Evolutionary conservation across 2,113 vertebrate genomes (phyloP).

Genomic region (Collichthys lucidus): DNA sequence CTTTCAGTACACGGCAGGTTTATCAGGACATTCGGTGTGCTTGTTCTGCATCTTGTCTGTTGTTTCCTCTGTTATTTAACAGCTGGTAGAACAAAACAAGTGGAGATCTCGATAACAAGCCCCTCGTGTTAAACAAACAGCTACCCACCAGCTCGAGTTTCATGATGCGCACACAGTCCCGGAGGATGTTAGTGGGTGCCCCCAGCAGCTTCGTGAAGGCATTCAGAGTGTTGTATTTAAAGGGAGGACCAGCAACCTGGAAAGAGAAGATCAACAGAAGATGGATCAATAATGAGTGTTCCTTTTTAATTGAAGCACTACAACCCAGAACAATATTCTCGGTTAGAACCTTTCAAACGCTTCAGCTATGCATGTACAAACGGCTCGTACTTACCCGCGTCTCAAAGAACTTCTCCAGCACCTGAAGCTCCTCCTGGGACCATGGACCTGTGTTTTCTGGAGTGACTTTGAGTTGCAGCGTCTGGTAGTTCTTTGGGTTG

Average conservation of each 20-base stretch:
- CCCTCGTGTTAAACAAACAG: background rate
- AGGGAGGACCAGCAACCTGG: slow-evolving; percentile 97
- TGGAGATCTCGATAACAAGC: background rate
- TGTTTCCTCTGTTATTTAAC: background rate
- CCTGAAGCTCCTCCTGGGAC: slow-evolving; percentile 97
- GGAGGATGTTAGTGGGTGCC: slow-evolving; percentile 95
- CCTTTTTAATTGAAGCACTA: background rate
- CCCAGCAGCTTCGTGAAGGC: slow-evolving; percentile 98
- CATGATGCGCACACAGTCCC: slow-evolving; percentile 99
- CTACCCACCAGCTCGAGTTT: slow-evolving; percentile 95
- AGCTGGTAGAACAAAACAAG: background rate
- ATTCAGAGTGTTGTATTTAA: slow-evolving; percentile 99
- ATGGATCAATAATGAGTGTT: background rate
- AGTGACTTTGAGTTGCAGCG: slow-evolving; percentile 97
- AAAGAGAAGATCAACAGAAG: slow-evolving; percentile 13
- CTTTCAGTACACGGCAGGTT: background rate
- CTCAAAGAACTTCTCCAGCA: slow-evolving; percentile 98
- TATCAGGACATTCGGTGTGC: background rate
- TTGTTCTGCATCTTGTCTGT: background rate
- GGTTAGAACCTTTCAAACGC: background rate
- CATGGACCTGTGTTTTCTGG: slow-evolving; percentile 97
- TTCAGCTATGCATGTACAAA: background rate
- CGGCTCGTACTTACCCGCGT: slow-evolving; percentile 86
- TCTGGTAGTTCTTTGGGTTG: slow-evolving; percentile 98
- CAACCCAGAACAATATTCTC: background rate